These are phyloP conservation scores for Heptascelio sp. DNA, from an alignment of 2,888 invertebrate genomes.

Conservation along the genomic window DNA sequence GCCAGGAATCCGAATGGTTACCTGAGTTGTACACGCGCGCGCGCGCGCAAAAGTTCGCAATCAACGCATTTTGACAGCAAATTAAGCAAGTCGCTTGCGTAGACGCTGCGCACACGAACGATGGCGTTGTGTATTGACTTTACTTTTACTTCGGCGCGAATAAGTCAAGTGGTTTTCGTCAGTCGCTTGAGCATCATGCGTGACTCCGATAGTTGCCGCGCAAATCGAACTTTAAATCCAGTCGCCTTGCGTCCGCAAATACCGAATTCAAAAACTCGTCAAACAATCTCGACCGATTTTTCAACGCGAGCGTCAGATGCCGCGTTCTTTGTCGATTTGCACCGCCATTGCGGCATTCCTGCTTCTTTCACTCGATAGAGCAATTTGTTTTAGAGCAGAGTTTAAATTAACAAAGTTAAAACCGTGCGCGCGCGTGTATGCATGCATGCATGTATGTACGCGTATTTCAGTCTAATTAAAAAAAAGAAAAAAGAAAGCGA, in stretches of 20 bases:
- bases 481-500: too few relatives aligned
- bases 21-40: conserved; percentile 47
- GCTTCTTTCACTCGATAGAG: too few relatives aligned
- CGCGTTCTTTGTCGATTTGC: too few relatives aligned
- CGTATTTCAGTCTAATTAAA: too few relatives aligned
- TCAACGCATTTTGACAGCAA: conserved; percentile 61
- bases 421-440: too few relatives aligned
- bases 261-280: conserved; percentile 65
- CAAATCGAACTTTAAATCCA: conserved; percentile 62
- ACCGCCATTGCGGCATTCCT: too few relatives aligned
- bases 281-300: too few relatives aligned
- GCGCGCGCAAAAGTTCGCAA: too few relatives aligned
- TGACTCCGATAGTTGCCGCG: conserved; percentile 64
- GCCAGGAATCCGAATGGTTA: conserved; percentile 43
- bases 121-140: conserved; percentile 63
- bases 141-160: conserved; percentile 69
- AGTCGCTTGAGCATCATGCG: conserved; percentile 69
- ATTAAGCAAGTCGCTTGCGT: conserved; percentile 61
- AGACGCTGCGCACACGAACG: conserved; percentile 52
- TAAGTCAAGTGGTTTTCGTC: conserved; percentile 70
- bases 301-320: too few relatives aligned
- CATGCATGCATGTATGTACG: too few relatives aligned
- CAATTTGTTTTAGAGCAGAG: too few relatives aligned
- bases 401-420: too few relatives aligned
- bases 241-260: conserved; percentile 62